A percentile compares a stretch with the other conserved stretches of the same genome.
Conservation (phyloP, 2,797 vertebrate genomes). For the Sphenopsis melanotis region DNA sequence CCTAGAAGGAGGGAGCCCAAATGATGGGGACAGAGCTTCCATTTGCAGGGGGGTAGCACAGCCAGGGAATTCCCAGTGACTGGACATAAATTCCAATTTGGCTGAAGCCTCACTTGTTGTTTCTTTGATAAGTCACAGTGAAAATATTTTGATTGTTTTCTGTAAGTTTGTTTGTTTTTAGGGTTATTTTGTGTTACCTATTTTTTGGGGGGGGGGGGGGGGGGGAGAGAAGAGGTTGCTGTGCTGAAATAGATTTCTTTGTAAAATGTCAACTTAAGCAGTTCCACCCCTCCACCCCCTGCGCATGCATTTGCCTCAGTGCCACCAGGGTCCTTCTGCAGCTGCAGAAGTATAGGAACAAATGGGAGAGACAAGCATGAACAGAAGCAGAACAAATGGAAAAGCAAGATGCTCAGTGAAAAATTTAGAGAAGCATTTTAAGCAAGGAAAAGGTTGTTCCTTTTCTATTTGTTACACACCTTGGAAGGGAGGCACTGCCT, state of each 20-base stretch:
- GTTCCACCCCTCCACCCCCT: not conserved
- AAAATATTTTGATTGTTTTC: not conserved
- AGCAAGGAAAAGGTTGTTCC: not conserved
- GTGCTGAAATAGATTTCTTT: not conserved
- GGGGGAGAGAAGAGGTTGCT: not conserved
- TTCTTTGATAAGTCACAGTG: not conserved
- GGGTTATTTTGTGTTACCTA: accelerated
- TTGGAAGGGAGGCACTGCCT: not conserved
- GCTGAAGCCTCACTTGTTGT: not conserved
- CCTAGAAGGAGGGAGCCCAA: not conserved
- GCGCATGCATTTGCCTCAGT: not conserved
- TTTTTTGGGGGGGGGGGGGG: accelerated
- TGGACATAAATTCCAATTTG: accelerated
- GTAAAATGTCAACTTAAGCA: accelerated
- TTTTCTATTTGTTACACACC: not conserved
- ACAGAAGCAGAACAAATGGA: not conserved
- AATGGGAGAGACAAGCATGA: not conserved
- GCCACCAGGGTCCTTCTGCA: not conserved
- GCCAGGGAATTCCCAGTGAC: not conserved
- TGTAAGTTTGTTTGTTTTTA: not conserved
- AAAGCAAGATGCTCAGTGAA: not conserved
- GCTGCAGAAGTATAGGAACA: not conserved
- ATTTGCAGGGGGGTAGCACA: not conserved
- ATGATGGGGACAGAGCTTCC: accelerated
- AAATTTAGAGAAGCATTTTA: not conserved